These are phyloP conservation scores for Stegodyphus mimosarum DNA, from an alignment of 1,140 invertebrate species.

Conservation along the genomic window DNA sequence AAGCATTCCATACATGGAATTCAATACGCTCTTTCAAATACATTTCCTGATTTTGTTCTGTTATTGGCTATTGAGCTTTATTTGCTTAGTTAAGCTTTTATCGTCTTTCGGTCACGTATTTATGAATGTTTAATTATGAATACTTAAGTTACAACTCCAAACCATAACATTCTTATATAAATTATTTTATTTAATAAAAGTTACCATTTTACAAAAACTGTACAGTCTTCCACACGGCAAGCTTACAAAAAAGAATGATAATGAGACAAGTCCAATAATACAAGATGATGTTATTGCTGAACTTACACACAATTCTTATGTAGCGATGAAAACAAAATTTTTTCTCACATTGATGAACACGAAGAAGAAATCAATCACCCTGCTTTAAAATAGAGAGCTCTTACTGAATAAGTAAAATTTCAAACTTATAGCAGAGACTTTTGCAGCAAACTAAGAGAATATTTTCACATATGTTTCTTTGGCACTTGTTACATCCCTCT, in stretches of 20 bases:
- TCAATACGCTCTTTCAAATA: no score
- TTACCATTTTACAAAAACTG: constrained; percentile 55
- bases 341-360: background rate
- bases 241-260: constrained; percentile 54
- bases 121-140: no score
- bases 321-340: background rate
- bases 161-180: constrained; percentile 16
- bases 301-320: background rate
- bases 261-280: constrained; percentile 21
- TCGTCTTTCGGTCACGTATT: no score
- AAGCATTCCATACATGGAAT: no score
- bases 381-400: constrained; percentile 1
- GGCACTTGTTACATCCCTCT: no score
- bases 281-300: constrained; percentile 2
- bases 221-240: constrained; percentile 52
- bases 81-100: no score
- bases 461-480: no score
- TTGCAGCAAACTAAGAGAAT: no score
- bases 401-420: background rate
- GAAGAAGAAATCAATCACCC: background rate
- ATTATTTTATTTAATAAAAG: constrained; percentile 55
- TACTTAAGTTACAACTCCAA: no score
- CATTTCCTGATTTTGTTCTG: no score
- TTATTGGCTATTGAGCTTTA: no score
- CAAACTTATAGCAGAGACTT: background rate